Conservation (phyloP, 2,113 vertebrate genomes). For the Rhagologus leucostigma region DNA sequence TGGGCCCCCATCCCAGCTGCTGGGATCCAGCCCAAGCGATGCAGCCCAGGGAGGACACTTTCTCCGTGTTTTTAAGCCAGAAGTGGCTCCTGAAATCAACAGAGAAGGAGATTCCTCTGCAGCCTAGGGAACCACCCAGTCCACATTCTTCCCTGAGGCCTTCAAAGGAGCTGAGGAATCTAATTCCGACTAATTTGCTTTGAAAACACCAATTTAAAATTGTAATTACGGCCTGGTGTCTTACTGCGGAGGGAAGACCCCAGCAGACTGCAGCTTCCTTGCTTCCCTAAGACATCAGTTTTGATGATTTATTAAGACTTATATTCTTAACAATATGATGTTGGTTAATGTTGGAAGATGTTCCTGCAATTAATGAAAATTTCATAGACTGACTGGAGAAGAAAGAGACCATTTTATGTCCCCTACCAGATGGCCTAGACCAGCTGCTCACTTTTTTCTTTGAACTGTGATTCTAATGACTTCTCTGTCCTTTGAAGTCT, state of each 20-base stretch:
- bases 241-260: background rate
- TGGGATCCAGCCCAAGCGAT: background rate
- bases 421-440: constrained; percentile 39
- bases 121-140: background rate
- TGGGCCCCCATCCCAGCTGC: background rate
- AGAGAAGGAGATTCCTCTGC: background rate
- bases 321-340: background rate
- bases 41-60: background rate
- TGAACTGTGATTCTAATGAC: constrained; percentile 51
- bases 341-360: constrained; percentile 15
- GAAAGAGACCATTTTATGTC: constrained; percentile 38
- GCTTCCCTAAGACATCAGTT: background rate
- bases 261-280: background rate
- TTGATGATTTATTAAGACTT: constrained; percentile 25
- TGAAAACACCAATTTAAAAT: background rate
- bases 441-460: constrained; percentile 49
- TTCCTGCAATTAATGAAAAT: constrained; percentile 46
- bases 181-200: constrained; percentile 14
- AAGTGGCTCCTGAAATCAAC: background rate
- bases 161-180: constrained; percentile 21
- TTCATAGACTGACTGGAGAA: constrained; percentile 20
- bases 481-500: constrained; percentile 60
- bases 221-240: background rate
- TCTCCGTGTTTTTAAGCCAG: background rate
- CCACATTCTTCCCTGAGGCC: background rate